phyloP scores from a whole-genome alignment of 2,113 vertebrate genomes.

The Sander vitreus region DNA sequence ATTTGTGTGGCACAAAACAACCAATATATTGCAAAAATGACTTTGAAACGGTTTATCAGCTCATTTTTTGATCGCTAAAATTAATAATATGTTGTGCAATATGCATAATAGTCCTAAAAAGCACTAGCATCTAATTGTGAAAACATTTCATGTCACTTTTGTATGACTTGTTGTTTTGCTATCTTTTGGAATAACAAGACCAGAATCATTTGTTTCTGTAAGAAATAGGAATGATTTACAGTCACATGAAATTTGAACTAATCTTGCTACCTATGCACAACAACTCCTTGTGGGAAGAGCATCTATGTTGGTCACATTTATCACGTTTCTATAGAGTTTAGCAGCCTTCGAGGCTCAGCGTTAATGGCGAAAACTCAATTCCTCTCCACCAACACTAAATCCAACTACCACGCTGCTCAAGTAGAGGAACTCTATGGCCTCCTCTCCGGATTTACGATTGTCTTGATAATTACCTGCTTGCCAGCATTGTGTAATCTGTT shows the following conservation, averaged over 20 bases:
- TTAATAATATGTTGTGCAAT: not conserved
- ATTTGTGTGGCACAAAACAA: not conserved
- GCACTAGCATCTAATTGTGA: not conserved
- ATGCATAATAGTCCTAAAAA: not conserved
- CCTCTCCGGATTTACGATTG: constrained; percentile 77
- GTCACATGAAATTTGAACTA: constrained; percentile 25
- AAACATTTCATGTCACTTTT: not conserved
- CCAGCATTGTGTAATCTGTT: constrained; percentile 77
- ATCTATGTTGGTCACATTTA: constrained; percentile 23
- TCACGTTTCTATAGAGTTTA: constrained; percentile 48
- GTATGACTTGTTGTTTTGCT: not conserved
- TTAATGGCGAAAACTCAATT: constrained; percentile 63
- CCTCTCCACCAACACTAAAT: constrained; percentile 61
- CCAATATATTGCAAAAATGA: no score
- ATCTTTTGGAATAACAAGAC: not conserved
- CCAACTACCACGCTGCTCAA: constrained; percentile 44
- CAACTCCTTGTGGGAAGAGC: constrained; percentile 17
- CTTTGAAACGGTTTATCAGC: not conserved
- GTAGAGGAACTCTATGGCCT: constrained; percentile 63
- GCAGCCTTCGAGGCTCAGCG: constrained; percentile 32
- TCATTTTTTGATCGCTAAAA: not conserved
- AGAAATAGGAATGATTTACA: constrained; percentile 23
- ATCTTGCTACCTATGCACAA: not conserved
- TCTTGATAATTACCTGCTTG: constrained; percentile 79
- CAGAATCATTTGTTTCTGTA: not conserved